Conservation (phyloP, 53 echinoderm and acorn worm genomes). For the Echinometra lucunter region DNA sequence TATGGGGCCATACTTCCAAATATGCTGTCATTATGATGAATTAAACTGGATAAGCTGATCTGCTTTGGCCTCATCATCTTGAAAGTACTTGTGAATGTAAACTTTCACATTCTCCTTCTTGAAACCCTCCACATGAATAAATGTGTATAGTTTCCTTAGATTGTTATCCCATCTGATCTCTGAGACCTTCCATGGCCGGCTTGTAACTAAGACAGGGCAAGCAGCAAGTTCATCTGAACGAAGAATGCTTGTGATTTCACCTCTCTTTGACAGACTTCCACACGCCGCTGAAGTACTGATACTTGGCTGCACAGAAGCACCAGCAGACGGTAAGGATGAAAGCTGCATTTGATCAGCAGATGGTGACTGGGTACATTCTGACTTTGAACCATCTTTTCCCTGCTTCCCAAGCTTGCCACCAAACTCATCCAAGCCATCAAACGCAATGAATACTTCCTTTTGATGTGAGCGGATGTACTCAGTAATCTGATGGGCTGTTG, state of each 20-base stretch:
- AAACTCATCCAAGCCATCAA: slow-evolving; percentile 31
- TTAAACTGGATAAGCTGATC: slow-evolving; percentile 5
- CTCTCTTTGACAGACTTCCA: not conserved
- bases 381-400: not conserved
- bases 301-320: not conserved
- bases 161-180: not conserved
- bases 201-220: not conserved
- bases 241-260: not conserved
- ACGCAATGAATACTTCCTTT: not conserved
- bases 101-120: not conserved
- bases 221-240: not conserved
- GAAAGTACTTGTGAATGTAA: slow-evolving; percentile 28
- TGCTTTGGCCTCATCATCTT: not conserved
- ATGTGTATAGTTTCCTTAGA: not conserved
- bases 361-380: not conserved
- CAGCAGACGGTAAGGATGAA: not conserved
- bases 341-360: not conserved
- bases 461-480: not conserved
- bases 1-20: slow-evolving; percentile 3
- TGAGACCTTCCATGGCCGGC: not conserved
- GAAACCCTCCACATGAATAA: not conserved
- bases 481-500: not conserved
- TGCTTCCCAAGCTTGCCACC: not conserved
- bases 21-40: not conserved
- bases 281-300: not conserved